Conservation (phyloP, 2,113 vertebrate genomes). For the Progne subis region DNA sequence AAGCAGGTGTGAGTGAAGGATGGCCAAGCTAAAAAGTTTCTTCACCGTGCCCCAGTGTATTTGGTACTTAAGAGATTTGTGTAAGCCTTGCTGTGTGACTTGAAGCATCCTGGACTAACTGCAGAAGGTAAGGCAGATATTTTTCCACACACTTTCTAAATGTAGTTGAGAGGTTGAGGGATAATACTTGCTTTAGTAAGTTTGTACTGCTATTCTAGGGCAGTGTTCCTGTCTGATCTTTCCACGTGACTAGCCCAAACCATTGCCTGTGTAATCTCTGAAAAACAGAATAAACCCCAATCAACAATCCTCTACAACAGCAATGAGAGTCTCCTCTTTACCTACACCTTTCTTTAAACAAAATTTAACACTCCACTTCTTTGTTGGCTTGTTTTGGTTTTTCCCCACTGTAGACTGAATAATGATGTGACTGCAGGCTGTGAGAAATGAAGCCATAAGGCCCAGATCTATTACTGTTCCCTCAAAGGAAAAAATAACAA, state of each 20-base stretch:
- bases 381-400: not conserved
- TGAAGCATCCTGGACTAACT: not conserved
- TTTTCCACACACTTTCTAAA: not conserved
- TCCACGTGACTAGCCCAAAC: not conserved
- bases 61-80: not conserved
- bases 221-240: not conserved
- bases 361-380: not conserved
- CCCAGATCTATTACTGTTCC: not conserved
- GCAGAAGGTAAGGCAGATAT: not conserved
- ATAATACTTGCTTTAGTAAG: not conserved
- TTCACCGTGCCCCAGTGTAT: rapidly evolving
- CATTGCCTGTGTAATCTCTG: not conserved
- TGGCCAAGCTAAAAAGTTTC: not conserved
- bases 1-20: not conserved
- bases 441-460: not conserved
- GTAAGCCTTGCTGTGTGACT: rapidly evolving
- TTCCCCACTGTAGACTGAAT: not conserved
- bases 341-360: not conserved
- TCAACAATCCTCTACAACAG: not conserved
- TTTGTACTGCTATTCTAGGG: not conserved
- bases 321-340: not conserved
- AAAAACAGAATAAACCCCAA: not conserved
- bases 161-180: not conserved
- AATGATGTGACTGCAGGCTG: not conserved
- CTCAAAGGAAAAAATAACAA: not conserved